Conservation (phyloP, 2,888 invertebrate genomes). For the Yponomeuta sedellus region DNA sequence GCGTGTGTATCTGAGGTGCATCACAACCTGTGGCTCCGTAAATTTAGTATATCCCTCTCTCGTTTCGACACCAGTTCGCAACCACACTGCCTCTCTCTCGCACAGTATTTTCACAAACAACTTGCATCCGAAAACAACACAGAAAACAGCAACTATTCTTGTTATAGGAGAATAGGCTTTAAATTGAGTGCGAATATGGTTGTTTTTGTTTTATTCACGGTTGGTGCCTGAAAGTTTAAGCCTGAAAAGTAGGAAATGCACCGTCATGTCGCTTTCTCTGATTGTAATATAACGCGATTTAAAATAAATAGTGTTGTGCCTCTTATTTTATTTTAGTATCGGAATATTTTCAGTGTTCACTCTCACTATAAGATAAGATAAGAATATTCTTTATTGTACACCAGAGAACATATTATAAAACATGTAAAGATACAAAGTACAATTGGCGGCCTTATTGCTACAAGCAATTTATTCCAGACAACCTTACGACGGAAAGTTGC, state of each 20-base stretch:
- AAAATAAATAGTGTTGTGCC: conserved; percentile 56
- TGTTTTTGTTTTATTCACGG: conserved; percentile 27
- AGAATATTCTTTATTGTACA: too few species aligned
- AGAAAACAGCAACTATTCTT: conserved; percentile 49
- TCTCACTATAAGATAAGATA: too few species aligned
- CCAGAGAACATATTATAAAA: too few species aligned
- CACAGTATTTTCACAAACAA: conserved; percentile 73
- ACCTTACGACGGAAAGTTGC: too few species aligned
- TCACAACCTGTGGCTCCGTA: conserved; percentile 72
- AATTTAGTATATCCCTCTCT: conserved; percentile 66
- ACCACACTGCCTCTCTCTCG: conserved; percentile 41
- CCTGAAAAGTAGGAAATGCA: conserved; percentile 50
- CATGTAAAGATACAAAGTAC: too few species aligned
- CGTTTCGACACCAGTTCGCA: conserved; percentile 34
- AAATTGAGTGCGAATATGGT: conserved; percentile 25
- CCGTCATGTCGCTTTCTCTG: conserved; percentile 58
- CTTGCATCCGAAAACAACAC: conserved; percentile 74
- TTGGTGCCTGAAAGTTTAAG: conserved; percentile 53
- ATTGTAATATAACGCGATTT: conserved; percentile 72
- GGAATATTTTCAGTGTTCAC: too few species aligned
- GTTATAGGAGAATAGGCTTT: conserved; percentile 34
- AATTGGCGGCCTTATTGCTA: too few species aligned
- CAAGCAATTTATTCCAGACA: too few species aligned
- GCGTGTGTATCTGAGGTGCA: conserved; percentile 63
- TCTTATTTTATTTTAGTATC: not conserved